phyloP scores from a whole-genome alignment of 2,797 vertebrate species.

The Siniperca undulata region DNA sequence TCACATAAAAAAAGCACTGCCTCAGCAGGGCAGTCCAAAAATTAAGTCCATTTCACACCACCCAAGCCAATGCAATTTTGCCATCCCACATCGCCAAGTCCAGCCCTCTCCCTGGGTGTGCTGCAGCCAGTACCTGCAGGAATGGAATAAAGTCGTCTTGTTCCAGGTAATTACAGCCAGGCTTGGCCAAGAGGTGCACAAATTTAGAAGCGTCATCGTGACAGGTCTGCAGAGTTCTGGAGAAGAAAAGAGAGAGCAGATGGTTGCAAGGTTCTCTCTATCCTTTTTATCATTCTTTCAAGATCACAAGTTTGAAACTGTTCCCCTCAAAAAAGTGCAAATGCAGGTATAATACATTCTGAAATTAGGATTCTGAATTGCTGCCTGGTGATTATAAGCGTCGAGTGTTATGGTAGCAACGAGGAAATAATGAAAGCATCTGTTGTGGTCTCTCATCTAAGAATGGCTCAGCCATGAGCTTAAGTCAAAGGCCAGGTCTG shows the following conservation, averaged over 20 bases:
- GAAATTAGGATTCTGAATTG: conserved; percentile 78
- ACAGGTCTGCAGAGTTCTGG: conserved; percentile 94
- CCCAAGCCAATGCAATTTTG: conserved; percentile 54
- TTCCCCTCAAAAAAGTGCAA: conserved; percentile 44
- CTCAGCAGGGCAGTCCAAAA: conserved; percentile 54
- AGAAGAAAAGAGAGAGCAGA: conserved; percentile 84
- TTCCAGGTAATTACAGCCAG: conserved; percentile 94
- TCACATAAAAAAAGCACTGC: conserved; percentile 58
- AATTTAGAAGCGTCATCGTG: conserved; percentile 95
- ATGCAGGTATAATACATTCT: conserved; percentile 68
- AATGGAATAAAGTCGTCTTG: conserved; percentile 98
- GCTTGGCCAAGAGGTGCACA: conserved; percentile 93
- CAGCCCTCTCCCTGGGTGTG: conserved; percentile 68
- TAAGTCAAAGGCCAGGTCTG: conserved; percentile 67
- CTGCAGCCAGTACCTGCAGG: conserved; percentile 90
- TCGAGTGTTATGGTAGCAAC: conserved; percentile 38
- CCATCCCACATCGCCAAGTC: conserved; percentile 56
- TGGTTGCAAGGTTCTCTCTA: conserved; percentile 72
- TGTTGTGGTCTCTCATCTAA: conserved; percentile 64
- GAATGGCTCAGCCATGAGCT: conserved; percentile 64
- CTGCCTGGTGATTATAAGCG: conserved; percentile 57
- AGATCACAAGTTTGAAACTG: conserved; percentile 48
- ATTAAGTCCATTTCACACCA: conserved; percentile 50
- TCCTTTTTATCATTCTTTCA: conserved; percentile 55
- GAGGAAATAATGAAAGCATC: conserved; percentile 62